These are phyloP conservation scores for Samia ricini DNA, from an alignment of 1,140 invertebrate genomes.

Conservation along the genomic window DNA sequence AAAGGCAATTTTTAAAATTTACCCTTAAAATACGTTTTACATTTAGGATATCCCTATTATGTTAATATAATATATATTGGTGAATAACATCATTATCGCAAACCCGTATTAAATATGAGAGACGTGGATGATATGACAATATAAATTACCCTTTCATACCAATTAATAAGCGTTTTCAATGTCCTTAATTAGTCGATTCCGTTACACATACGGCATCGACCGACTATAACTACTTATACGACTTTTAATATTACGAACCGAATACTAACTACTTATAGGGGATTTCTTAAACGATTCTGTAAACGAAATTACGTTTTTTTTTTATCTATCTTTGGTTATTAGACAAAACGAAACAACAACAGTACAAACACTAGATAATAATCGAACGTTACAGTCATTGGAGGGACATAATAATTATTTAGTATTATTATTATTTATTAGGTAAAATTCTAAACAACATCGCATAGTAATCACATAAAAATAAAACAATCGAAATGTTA, in stretches of 20 bases:
- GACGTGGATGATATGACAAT: slow-evolving; percentile 77
- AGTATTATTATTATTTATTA: slow-evolving; percentile 62
- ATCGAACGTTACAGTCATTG: slow-evolving; percentile 70
- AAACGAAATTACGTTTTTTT: slow-evolving; percentile 54
- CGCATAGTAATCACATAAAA: slow-evolving; percentile 68
- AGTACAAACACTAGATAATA: slow-evolving; percentile 64
- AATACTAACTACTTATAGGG: slow-evolving; percentile 71
- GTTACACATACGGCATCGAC: slow-evolving; percentile 54
- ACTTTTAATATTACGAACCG: slow-evolving; percentile 64
- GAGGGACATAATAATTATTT: slow-evolving; percentile 69
- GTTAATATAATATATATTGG: slow-evolving; percentile 74
- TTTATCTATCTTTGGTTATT: slow-evolving; percentile 69
- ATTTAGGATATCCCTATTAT: slow-evolving; percentile 70
- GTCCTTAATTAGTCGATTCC: slow-evolving; percentile 71
- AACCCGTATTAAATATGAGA: slow-evolving; percentile 77
- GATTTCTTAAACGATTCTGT: slow-evolving; percentile 50
- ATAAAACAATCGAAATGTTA: slow-evolving; percentile 66
- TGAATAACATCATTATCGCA: slow-evolving; percentile 76
- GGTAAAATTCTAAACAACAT: slow-evolving; percentile 75
- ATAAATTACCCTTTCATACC: slow-evolving; percentile 78
- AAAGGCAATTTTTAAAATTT: slow-evolving; percentile 72
- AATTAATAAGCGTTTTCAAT: slow-evolving; percentile 78
- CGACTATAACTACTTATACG: slow-evolving; percentile 71
- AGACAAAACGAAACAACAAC: slow-evolving; percentile 65
- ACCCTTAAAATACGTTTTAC: slow-evolving; percentile 70